Evolutionary conservation across 1,140 invertebrate genomes (phyloP).

Genomic region (Drosophila sp.): DNA sequence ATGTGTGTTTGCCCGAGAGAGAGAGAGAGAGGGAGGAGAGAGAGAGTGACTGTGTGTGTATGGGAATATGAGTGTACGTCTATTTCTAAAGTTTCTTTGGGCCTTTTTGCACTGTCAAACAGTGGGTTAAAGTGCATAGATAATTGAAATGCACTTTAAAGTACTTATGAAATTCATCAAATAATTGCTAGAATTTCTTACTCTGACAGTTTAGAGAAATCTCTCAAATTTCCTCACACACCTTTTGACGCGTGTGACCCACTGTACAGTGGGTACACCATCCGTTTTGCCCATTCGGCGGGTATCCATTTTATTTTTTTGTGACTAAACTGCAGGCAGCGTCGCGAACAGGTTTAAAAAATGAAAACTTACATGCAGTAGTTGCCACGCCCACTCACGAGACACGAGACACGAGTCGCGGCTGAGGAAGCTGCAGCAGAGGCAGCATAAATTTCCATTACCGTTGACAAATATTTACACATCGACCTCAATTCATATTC

Average conservation of each 20-base stretch:
- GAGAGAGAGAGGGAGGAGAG: too few species aligned
- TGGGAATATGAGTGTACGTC: slow-evolving; percentile 55
- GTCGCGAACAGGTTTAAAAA: slow-evolving; percentile 53
- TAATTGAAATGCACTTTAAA: background rate
- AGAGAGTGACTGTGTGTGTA: slow-evolving; percentile 12
- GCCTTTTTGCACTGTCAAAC: background rate
- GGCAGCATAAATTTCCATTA: slow-evolving; percentile 80
- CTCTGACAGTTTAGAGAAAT: too few species aligned
- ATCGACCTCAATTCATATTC: slow-evolving; percentile 83
- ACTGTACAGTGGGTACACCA: slow-evolving; percentile 6
- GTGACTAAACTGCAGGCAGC: slow-evolving; percentile 27
- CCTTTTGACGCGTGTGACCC: background rate
- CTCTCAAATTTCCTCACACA: too few species aligned
- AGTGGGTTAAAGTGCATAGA: background rate
- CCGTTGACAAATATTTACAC: slow-evolving; percentile 83
- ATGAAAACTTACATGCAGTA: slow-evolving; percentile 36
- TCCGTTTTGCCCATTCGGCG: too few species aligned
- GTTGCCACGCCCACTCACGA: slow-evolving; percentile 35
- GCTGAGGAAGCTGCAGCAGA: background rate
- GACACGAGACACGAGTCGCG: slow-evolving; percentile 18
- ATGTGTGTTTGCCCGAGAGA: slow-evolving; percentile 27
- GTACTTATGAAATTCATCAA: background rate
- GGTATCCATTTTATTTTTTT: slow-evolving; percentile 16
- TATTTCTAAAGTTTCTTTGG: slow-evolving; percentile 33
- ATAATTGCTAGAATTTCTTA: too few species aligned